These are phyloP conservation scores for Silurus aristotelis DNA, from an alignment of 2,797 vertebrate genomes.

Conservation along the genomic window DNA sequence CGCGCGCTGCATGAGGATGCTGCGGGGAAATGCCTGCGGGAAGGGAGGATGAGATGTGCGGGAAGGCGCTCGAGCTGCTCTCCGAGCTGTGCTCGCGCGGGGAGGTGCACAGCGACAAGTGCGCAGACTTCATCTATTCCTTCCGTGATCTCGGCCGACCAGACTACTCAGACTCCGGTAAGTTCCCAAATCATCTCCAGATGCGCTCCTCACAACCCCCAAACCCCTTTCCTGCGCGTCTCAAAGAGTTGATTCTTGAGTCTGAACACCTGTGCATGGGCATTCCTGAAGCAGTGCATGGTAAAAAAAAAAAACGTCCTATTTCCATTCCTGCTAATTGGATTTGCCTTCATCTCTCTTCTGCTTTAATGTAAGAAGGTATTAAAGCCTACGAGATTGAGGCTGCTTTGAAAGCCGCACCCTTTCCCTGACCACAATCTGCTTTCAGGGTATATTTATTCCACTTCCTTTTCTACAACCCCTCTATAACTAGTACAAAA, in stretches of 20 bases:
- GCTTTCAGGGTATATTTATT: slow-evolving; percentile 6
- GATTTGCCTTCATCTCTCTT: neutral
- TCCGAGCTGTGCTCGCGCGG: slow-evolving; percentile 93
- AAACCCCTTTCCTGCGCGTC: neutral
- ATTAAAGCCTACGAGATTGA: neutral
- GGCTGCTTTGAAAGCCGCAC: slow-evolving; percentile 29
- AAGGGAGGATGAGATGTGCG: slow-evolving; percentile 98
- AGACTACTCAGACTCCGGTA: slow-evolving; percentile 91
- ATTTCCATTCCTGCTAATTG: too few relatives aligned
- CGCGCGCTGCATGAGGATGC: slow-evolving; percentile 86
- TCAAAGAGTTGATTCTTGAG: neutral
- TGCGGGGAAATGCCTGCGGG: slow-evolving; percentile 97
- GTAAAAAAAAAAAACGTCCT: too few relatives aligned
- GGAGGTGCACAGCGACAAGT: slow-evolving; percentile 92
- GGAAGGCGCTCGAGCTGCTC: slow-evolving; percentile 94
- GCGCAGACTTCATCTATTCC: slow-evolving; percentile 94
- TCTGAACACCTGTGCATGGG: neutral
- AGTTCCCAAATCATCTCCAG: slow-evolving; percentile 36
- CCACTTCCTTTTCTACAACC: neutral
- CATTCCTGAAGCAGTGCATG: neutral
- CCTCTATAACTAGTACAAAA: neutral
- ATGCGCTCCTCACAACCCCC: too few relatives aligned
- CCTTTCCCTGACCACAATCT: slow-evolving; percentile 30
- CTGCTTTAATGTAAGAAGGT: neutral
- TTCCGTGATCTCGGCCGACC: slow-evolving; percentile 91